These are phyloP conservation scores for Frankliniella fusca DNA, from an alignment of 2,888 invertebrate genomes.

Conservation along the genomic window DNA sequence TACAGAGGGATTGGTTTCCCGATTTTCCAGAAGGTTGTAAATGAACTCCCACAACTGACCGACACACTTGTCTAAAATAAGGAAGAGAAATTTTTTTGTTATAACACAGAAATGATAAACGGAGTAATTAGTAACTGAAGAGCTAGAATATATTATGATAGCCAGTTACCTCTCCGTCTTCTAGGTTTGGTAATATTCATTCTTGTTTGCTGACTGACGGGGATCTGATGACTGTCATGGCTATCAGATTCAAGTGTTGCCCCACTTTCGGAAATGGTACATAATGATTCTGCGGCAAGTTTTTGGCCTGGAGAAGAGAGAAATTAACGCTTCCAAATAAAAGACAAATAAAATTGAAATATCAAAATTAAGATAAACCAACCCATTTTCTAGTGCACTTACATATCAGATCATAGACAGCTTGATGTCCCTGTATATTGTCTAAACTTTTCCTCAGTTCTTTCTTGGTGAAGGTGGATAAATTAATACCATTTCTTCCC, in stretches of 20 bases:
- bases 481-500: not conserved
- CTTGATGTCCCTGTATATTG: no score
- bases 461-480: not conserved
- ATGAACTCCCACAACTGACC: not conserved
- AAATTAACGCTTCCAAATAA: no score
- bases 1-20: not conserved
- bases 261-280: no score
- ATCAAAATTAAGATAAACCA: no score
- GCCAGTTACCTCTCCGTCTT: not conserved
- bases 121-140: no score
- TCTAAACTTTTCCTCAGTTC: no score
- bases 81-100: not conserved
- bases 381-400: no score
- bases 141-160: no score
- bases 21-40: not conserved
- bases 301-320: no score
- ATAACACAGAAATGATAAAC: not conserved
- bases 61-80: constrained; percentile 4
- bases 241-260: not conserved
- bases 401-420: no score
- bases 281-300: no score
- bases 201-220: not conserved
- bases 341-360: no score
- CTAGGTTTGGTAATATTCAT: not conserved
- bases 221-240: not conserved